Evolutionary conservation across 2,797 vertebrate genomes (phyloP).

Genomic region (Carapus acus): DNA sequence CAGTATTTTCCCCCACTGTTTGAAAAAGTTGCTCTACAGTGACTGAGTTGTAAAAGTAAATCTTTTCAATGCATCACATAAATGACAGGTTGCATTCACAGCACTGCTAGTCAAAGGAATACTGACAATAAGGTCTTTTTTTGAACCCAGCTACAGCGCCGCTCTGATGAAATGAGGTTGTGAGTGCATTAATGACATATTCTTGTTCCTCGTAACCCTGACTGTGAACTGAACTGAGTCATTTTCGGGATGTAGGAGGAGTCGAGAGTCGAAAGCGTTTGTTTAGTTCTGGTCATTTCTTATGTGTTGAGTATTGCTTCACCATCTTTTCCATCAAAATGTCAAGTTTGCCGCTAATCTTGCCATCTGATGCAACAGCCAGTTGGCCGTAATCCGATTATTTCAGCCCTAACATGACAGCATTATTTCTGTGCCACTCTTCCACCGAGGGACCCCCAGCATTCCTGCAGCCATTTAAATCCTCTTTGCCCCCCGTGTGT

Average conservation of each 20-base stretch:
- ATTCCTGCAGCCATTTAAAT: constrained; percentile 33
- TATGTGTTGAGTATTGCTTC: constrained; percentile 10
- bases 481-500: constrained; percentile 19
- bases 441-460: constrained; percentile 24
- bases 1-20: too few relatives aligned
- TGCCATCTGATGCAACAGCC: constrained; percentile 22
- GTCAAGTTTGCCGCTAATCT: constrained; percentile 10
- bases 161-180: too few relatives aligned
- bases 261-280: neutral
- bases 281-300: neutral
- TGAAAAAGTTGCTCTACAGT: too few relatives aligned
- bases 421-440: neutral
- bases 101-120: too few relatives aligned
- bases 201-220: constrained; percentile 28
- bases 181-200: constrained; percentile 20
- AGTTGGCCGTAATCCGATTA: constrained; percentile 55
- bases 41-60: too few relatives aligned
- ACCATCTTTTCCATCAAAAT: constrained; percentile 17
- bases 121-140: too few relatives aligned
- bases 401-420: constrained; percentile 48
- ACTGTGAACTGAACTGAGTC: constrained; percentile 18
- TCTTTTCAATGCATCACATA: too few relatives aligned
- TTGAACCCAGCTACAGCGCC: too few relatives aligned
- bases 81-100: too few relatives aligned
- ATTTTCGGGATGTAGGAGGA: constrained; percentile 16